Conservation (phyloP, 1,140 invertebrate genomes). For the Mactra quadrangularis region DNA sequence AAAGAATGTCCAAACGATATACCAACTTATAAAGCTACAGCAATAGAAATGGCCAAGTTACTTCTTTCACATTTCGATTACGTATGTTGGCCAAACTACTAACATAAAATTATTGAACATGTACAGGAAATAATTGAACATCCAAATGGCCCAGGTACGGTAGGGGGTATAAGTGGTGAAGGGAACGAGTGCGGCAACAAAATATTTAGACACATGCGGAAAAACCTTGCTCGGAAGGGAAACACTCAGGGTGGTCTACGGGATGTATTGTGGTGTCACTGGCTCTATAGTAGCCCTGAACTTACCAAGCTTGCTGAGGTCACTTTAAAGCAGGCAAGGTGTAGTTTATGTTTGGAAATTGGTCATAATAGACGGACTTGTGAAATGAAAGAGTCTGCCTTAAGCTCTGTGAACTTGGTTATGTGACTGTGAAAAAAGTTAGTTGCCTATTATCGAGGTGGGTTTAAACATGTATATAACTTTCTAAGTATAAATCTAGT, state of each 20-base stretch:
- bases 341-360: not conserved
- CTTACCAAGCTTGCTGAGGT: not conserved
- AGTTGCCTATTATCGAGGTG: too few species aligned
- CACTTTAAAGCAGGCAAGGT: not conserved
- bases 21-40: not conserved
- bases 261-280: constrained; percentile 14
- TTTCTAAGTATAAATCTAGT: too few species aligned
- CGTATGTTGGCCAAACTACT: constrained; percentile 5
- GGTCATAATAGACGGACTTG: constrained; percentile 14
- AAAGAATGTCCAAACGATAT: not conserved
- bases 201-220: constrained; percentile 7
- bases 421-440: too few species aligned
- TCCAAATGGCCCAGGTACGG: not conserved
- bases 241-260: constrained; percentile 10
- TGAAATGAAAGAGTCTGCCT: not conserved
- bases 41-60: not conserved
- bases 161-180: constrained; percentile 2
- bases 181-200: constrained; percentile 18
- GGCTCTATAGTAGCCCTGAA: constrained; percentile 31
- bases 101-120: constrained; percentile 5
- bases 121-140: constrained; percentile 1
- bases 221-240: constrained; percentile 15
- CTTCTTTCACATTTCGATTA: not conserved
- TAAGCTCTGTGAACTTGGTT: not conserved
- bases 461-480: too few species aligned